Evolutionary conservation across 2,888 invertebrate species (phyloP), one percentile per base, ranked within the genome.

Genomic region (Cephus spinipes): DNA sequence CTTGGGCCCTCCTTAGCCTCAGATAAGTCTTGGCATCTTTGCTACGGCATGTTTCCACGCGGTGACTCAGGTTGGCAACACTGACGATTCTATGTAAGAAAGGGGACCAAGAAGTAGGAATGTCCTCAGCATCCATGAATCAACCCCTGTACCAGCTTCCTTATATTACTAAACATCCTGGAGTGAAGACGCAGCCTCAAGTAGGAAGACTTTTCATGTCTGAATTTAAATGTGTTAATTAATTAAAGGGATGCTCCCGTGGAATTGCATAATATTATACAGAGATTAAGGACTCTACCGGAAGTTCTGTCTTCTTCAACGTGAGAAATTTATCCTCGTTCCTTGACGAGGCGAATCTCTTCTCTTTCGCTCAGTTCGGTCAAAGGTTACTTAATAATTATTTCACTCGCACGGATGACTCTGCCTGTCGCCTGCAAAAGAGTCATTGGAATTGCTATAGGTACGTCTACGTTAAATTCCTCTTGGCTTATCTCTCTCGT

Each of bases 161-260:
- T 40, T 40, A 40, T 40, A 40, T 40, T 40, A 40, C 40, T 12
- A 40, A 40, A 40, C 15, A 69, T 32, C 32, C n/a, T 30, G 12
- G 69, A 69, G n/a, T 30, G 32, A 69, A 69, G 69, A 69, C 31
- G 32, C 69, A n/a, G 30, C 6, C 69, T 12, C 69, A 1, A 32
- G 31, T 69, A 40, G 30, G 31, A 69, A 69, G 30, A 69, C 69
- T 69, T 69, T 69, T 69, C 75, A 68, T 74, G 75, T 73, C 73
- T 36, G 68, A 69, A 75, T 68, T 75, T 75, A 73, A 76, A 75
- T 73, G 75, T 73, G 81, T 79, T 84, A 84, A 86, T 86, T 86
- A 85, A 86, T 84, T 84, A 85, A 85, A 84, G 83, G 77, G 80
- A 83, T 79, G 81, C 80, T 83, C 79, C 76, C 80, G 73, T 76